Evolutionary conservation across 2,797 vertebrate species (phyloP), one percentile per base, ranked within the genome.

Genomic region (Danio jaintianensis): DNA sequence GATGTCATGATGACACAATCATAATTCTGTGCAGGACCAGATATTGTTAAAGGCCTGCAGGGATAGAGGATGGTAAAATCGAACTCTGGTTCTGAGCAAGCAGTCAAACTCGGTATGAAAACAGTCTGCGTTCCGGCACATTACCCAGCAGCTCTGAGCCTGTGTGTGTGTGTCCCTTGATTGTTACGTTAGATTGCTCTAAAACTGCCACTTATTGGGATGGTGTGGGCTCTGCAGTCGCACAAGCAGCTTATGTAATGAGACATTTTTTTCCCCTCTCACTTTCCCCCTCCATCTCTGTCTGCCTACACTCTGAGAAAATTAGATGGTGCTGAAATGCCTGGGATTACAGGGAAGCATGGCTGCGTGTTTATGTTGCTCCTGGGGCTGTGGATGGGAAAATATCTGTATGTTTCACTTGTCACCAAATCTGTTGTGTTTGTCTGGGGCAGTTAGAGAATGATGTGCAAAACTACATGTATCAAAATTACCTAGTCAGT

Each of bases 281-380:
- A 64, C 80, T 72, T 62, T 78, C 63, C 81, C 82, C 40, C 76
- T 36, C 58, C 38, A 63, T 79, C 59, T 75, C 78, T 80, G 38
- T 55, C 85, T 81, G 83, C 81, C 85, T 79, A 56, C 81, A 81
- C 83, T 86, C 68, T 1, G 81, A 84, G 83, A 84, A 86, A 86
- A 86, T 86, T 83, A 84, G 78, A 86, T 83, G 81, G 81, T 86
- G 75, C 67, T 68, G 71, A 83, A 86, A 84, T 79, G 75, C 78
- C 76, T 86, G 74, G 80, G 83, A 86, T 86, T 84, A 86, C 75
- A 81, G 83, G 61, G 67, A 79, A 84, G 78, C 48, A 52, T 81
- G 70, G 83, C 75, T 72, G 75, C 52, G 75, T 83, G 83, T 86
- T 79, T 86, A 84, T 84, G 82, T 82, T 82, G 83, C 79, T 82